These are phyloP conservation scores for human (Homo sapiens) DNA, from an alignment of 2,113 vertebrate species.

Conservation along the genomic window DNA sequence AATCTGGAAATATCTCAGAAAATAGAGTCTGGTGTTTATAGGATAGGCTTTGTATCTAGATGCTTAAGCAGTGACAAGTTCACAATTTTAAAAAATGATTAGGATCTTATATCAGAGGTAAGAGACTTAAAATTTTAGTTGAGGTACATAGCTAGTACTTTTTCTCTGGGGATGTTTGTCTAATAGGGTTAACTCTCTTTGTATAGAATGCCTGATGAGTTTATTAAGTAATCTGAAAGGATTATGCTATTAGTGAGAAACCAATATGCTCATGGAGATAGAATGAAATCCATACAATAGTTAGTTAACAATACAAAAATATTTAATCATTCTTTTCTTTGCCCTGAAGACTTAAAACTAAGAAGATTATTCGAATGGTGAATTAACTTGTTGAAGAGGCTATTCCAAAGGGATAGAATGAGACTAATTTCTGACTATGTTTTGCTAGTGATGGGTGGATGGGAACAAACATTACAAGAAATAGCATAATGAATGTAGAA, in stretches of 20 bases:
- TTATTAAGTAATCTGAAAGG: conserved; percentile 56
- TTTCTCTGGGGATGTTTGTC: background rate
- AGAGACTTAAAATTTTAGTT: background rate
- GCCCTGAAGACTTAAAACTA: conserved; percentile 39
- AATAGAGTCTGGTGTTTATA: background rate
- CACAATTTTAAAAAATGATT: background rate
- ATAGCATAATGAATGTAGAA: background rate
- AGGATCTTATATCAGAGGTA: background rate
- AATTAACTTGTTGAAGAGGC: conserved; percentile 12
- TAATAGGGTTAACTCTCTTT: conserved; percentile 44
- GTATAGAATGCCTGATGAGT: background rate
- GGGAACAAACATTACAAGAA: background rate
- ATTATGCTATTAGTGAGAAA: conserved; percentile 65
- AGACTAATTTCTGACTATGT: background rate
- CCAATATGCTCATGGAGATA: conserved; percentile 19
- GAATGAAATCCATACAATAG: conserved; percentile 41
- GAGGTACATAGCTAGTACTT: background rate
- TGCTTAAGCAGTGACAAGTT: background rate
- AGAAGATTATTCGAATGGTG: conserved; percentile 62
- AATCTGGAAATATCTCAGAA: background rate
- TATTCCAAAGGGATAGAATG: background rate
- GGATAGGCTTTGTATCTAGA: background rate
- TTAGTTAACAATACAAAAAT: conserved; percentile 43
- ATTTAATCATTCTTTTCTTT: conserved; percentile 39
- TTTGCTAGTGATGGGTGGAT: background rate